Evolutionary conservation across 2,888 invertebrate species (phyloP).

Genomic region (Platycheirus albimanus): DNA sequence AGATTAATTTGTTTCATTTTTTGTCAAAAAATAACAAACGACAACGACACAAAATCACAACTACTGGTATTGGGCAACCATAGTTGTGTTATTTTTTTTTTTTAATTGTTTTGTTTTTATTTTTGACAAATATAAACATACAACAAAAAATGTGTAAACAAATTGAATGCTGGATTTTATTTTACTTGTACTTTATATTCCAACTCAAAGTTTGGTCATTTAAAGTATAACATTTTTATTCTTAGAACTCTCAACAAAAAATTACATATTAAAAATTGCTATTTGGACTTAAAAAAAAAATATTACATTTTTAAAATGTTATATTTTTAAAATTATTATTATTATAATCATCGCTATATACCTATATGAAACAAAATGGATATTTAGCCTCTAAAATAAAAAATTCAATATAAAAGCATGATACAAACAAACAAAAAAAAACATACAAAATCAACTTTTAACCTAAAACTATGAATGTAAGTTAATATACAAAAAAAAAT

Average conservation of each 20-base stretch:
- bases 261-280: conserved; percentile 47
- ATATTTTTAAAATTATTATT: conserved; percentile 67
- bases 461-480: conserved; percentile 72
- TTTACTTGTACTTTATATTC: conserved; percentile 26
- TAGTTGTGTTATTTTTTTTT: conserved; percentile 7
- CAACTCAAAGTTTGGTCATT: conserved; percentile 33
- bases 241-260: conserved; percentile 40
- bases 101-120: too few relatives aligned
- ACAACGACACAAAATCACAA: neutral
- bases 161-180: conserved; percentile 31
- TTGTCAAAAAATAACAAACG: too few relatives aligned
- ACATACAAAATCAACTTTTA: conserved; percentile 67
- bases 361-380: conserved; percentile 45
- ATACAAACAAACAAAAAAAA: conserved; percentile 37
- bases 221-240: conserved; percentile 39
- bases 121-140: too few relatives aligned
- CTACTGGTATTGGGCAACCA: conserved; percentile 46
- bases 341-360: conserved; percentile 71
- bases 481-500: conserved; percentile 42
- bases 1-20: conserved; percentile 12
- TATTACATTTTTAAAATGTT: conserved; percentile 66
- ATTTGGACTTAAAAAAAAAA: conserved; percentile 62
- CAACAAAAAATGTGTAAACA: conserved; percentile 9
- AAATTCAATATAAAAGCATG: conserved; percentile 49
- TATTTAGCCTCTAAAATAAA: conserved; percentile 62